phyloP scores from a whole-genome alignment of 2,113 vertebrate species.

The Pyrgilauda ruficollis region DNA sequence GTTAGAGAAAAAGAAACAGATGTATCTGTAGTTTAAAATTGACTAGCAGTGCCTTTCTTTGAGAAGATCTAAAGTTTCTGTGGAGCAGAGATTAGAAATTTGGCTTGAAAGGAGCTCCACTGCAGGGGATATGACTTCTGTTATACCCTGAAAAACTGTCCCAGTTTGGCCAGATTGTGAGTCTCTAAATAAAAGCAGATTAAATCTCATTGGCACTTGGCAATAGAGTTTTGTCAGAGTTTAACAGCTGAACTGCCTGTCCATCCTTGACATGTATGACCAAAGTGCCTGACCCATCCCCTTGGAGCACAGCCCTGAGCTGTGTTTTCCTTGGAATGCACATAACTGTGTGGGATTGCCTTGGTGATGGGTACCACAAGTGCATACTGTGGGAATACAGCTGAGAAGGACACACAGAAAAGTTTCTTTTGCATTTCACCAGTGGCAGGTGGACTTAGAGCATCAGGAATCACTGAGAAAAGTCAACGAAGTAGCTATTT shows the following conservation, averaged over 20 bases:
- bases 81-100: not conserved
- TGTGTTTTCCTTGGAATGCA: fast-evolving
- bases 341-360: not conserved
- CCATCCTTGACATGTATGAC: not conserved
- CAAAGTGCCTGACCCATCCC: not conserved
- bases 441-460: not conserved
- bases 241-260: not conserved
- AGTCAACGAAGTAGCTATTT: not conserved
- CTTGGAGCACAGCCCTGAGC: not conserved
- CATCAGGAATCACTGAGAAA: not conserved
- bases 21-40: constrained; percentile 34
- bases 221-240: not conserved
- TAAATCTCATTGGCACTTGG: not conserved
- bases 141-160: not conserved
- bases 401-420: fast-evolving
- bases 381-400: not conserved
- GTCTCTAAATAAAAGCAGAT: not conserved
- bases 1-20: constrained; percentile 19
- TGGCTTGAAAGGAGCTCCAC: constrained; percentile 21
- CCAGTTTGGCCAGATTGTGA: not conserved
- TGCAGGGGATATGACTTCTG: not conserved
- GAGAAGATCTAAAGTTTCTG: not conserved
- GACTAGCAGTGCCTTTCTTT: not conserved
- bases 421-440: not conserved
- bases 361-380: not conserved